Base-by-base conservation (phyloP, 23 tunicate species). In the Halocynthia roretzi region DNA sequence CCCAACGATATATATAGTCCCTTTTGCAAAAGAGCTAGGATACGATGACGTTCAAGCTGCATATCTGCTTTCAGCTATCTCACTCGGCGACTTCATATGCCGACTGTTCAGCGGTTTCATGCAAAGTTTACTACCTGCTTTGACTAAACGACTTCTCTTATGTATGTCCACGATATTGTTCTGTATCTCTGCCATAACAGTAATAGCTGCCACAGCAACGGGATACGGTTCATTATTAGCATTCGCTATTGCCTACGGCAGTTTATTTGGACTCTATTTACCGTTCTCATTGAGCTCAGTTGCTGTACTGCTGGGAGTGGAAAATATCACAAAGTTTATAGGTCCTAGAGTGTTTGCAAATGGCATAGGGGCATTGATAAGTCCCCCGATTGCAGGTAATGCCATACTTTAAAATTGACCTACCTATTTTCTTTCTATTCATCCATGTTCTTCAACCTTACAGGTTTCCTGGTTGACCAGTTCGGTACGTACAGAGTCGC, bases 381-480 rank as follows among this genome's bases (percentile, higher is more conserved):
- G 88, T 62, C 57, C 68, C 7, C 88, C 88, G 5, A 14, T 84
- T 56, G 88, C 88, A 7, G 88, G 88, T 84, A 69, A 76, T 67
- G 68, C 10, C 49, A 14, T 67, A 14, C 64, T 12, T 0, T 44
- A 68, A 76, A 82, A 7, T 4, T 50, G 10, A 15, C 58, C 22
- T 10, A 74, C 68, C 51, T 80, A n/a, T 58, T 58, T 58, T 14
- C 63, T 15, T 58, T 15, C 5, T 4, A 58, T 58, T 58, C 44
- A 31, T 4, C 4, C 44, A 1, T 58, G 15, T 58, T 58, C 63
- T 15, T 58, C 4, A 14, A 58, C 15, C 31, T 54, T 53, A 21
- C 78, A 74, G 78, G 78, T 8, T 53, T 54, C 54, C 48, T 80
- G 48, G 83, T 68, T 10, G 63, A 71, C 50, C 55, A 54, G 14